A percentile compares a stretch with the other conserved stretches of the same genome.
These are phyloP conservation scores for Eilema griseolum DNA, from an alignment of 2,888 invertebrate genomes.

Conservation along the genomic window DNA sequence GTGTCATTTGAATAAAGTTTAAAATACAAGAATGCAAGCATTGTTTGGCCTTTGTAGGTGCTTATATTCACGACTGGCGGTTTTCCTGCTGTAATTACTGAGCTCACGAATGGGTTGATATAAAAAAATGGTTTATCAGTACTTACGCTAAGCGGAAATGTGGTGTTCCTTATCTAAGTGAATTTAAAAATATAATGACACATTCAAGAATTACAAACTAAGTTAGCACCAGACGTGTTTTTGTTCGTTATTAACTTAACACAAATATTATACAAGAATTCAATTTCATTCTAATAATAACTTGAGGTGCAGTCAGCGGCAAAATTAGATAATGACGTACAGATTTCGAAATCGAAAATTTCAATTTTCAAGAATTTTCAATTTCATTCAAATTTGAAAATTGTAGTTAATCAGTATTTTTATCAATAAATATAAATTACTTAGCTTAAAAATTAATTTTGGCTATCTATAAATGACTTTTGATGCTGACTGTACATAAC, in stretches of 20 bases:
- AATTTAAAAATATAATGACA: background rate
- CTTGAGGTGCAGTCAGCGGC: too few species aligned
- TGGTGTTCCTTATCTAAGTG: slow-evolving; percentile 3
- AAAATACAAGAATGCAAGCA: slow-evolving; percentile 46
- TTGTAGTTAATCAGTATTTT: too few species aligned
- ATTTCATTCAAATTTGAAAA: too few species aligned
- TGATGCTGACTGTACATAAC: background rate
- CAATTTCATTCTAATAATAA: too few species aligned
- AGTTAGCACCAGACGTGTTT: background rate
- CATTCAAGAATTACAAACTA: background rate
- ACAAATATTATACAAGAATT: too few species aligned
- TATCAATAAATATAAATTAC: too few species aligned
- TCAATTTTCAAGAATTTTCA: too few species aligned
- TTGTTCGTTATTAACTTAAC: background rate
- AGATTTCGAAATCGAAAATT: too few species aligned
- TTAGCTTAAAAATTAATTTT: too few species aligned
- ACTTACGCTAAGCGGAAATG: background rate
- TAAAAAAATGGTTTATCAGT: slow-evolving; percentile 18
- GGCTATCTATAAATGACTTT: background rate
- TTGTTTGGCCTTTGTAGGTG: slow-evolving; percentile 20
- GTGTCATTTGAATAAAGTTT: slow-evolving; percentile 42
- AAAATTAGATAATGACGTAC: too few species aligned
- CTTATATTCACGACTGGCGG: slow-evolving; percentile 22
- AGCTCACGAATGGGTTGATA: slow-evolving; percentile 28
- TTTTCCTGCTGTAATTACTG: slow-evolving; percentile 37